These are phyloP conservation scores for Hiodon alosoides DNA, from an alignment of 2,113 vertebrate species.

Conservation along the genomic window DNA sequence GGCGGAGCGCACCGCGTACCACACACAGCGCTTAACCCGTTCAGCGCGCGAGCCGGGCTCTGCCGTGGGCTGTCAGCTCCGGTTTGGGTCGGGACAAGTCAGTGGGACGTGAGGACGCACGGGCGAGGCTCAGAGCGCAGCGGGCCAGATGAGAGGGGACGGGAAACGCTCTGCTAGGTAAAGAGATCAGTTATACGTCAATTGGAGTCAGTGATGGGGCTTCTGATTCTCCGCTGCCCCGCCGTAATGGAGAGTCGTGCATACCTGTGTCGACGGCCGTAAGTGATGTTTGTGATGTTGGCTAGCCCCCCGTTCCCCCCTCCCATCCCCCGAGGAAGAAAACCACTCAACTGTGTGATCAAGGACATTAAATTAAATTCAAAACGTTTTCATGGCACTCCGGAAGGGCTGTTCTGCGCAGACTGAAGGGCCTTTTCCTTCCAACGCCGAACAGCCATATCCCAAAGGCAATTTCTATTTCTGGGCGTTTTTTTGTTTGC, in stretches of 20 bases:
- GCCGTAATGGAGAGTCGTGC: background rate
- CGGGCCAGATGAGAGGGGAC: conserved; percentile 12
- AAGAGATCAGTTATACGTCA: conserved; percentile 15
- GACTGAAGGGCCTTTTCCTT: background rate
- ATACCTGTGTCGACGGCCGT: no score
- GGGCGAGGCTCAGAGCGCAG: background rate
- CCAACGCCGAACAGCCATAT: background rate
- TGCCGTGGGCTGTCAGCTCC: background rate
- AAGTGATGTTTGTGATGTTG: no score
- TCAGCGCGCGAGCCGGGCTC: no score
- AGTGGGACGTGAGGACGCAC: background rate
- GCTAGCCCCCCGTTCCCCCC: background rate
- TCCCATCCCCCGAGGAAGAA: background rate
- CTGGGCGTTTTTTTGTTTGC: no score
- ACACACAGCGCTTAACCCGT: no score
- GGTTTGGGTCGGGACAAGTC: background rate
- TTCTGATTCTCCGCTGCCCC: background rate
- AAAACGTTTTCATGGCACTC: conserved; percentile 11
- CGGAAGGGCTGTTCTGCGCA: background rate
- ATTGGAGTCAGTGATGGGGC: conserved; percentile 16
- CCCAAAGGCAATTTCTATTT: no score
- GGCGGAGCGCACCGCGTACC: no score
- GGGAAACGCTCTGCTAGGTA: background rate
- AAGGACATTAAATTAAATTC: conserved; percentile 12
- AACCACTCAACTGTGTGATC: conserved; percentile 3